Percentiles rank a stretch among this genome's conserved stretches.
These are phyloP conservation scores for Acanthaster planci DNA, from an alignment of 35 echinoderm and acorn worm genomes.

Conservation along the genomic window DNA sequence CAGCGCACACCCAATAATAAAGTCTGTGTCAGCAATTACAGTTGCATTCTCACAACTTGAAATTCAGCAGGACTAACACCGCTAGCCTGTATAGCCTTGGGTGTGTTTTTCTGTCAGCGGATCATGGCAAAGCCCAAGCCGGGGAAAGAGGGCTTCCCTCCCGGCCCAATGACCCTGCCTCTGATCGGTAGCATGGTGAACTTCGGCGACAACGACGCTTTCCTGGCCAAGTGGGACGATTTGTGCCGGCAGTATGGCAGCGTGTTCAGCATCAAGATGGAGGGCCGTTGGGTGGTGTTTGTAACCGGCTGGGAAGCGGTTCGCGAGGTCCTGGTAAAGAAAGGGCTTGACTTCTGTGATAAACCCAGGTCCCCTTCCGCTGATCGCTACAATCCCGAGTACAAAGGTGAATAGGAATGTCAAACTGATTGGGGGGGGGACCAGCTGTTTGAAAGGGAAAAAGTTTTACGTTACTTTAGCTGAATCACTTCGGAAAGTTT, in stretches of 20 bases:
- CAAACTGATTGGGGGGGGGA: no score
- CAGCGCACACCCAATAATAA: no score
- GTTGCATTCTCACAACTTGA: no score
- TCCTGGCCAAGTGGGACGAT: constrained; percentile 6
- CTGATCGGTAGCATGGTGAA: not conserved
- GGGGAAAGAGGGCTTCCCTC: not conserved
- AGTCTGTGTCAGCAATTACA: no score
- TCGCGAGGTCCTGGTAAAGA: constrained; percentile 7
- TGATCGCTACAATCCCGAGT: not conserved
- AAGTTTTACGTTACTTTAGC: no score
- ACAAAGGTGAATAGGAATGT: not conserved
- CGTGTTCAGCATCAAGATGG: constrained; percentile 11
- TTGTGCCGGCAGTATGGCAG: not conserved
- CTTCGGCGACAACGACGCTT: not conserved
- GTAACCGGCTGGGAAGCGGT: constrained; percentile 5
- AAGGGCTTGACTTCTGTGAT: not conserved
- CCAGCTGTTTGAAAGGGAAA: no score
- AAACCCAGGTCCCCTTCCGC: not conserved
- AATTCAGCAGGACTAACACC: no score
- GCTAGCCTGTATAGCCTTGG: no score
- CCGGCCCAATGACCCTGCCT: not conserved
- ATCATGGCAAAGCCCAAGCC: not conserved
- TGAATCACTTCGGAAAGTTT: no score
- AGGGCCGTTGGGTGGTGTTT: constrained; percentile 17
- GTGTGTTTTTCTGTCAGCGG: no score